Base-by-base conservation (phyloP, 2,888 invertebrate species). In the Sphinx pinastri region DNA sequence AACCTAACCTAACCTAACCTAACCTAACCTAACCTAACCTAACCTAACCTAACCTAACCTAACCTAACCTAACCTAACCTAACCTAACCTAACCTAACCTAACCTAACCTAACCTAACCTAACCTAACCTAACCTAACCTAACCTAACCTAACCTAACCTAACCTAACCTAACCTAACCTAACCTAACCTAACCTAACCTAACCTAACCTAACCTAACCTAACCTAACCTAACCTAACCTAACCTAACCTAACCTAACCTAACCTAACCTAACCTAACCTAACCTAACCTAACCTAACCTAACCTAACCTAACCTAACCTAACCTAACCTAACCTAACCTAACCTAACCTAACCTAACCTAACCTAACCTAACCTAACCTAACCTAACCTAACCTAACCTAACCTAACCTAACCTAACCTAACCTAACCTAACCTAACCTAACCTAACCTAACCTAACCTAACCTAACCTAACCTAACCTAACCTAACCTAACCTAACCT, bases 1-100 rank as follows among this genome's bases (percentile, higher is more conserved):
- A 70, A 70, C 70, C 70, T 67, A 70, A 70, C 70, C 70, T 70
- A 70, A 70, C 70, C 70, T 70, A 70, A 70, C 70, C 70, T 70
- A 70, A 70, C 70, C 70, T 70, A 70, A 70, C 70, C 70, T 70
- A 70, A 70, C 70, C 70, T 67, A 70, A 70, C 70, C 52, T 52
- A 52, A 52, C 52, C 52, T 52, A 52, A 52, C 52, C 52, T 52
- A 52, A 52, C 52, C n/a, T n/a, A n/a, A n/a, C n/a, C n/a, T n/a
- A n/a, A n/a, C n/a, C n/a, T n/a, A n/a, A n/a, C n/a, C n/a, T n/a
- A n/a, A n/a, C n/a, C n/a, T n/a, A n/a, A n/a, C n/a, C n/a, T n/a
- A n/a, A n/a, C n/a, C n/a, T n/a, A n/a, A n/a, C n/a, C n/a, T n/a
- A n/a, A n/a, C n/a, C 52, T 52, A 52, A 52, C 52, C 52, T 52